Evolutionary conservation across 2,113 vertebrate species (phyloP).

Genomic region (Vulpes vulpes): DNA sequence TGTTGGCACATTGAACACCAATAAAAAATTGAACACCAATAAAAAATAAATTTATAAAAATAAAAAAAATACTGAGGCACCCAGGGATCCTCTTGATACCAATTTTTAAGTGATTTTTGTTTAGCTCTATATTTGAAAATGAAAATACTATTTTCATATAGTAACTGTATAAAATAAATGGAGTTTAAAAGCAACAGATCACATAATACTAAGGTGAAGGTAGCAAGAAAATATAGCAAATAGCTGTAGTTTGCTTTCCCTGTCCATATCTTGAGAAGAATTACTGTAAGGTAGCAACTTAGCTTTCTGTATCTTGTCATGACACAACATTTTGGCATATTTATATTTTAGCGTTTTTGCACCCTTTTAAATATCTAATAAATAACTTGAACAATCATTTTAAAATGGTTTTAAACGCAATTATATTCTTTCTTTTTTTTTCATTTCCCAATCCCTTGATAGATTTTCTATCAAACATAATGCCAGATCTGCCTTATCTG

Average conservation of each 20-base stretch:
- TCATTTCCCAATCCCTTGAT: not conserved
- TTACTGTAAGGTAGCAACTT: not conserved
- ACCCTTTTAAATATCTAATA: not conserved
- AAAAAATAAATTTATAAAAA: no score
- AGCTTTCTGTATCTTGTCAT: not conserved
- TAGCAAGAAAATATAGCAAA: not conserved
- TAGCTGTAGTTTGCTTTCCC: not conserved
- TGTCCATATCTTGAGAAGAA: not conserved
- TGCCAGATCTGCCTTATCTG: not conserved
- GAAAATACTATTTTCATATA: not conserved
- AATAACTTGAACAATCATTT: not conserved
- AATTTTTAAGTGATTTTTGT: slow-evolving; percentile 24
- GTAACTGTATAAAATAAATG: not conserved
- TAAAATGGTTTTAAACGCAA: not conserved
- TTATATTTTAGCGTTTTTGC: not conserved
- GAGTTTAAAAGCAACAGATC: not conserved
- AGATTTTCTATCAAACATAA: not conserved
- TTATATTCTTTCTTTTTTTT: not conserved
- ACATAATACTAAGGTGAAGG: not conserved
- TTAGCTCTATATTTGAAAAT: not conserved
- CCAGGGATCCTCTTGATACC: not conserved
- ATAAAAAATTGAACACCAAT: no score
- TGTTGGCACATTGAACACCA: no score
- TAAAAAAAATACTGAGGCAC: no score
- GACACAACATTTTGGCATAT: not conserved